Base-by-base conservation (phyloP, 2,113 vertebrate genomes). In the Pollachius pollachius region DNA sequence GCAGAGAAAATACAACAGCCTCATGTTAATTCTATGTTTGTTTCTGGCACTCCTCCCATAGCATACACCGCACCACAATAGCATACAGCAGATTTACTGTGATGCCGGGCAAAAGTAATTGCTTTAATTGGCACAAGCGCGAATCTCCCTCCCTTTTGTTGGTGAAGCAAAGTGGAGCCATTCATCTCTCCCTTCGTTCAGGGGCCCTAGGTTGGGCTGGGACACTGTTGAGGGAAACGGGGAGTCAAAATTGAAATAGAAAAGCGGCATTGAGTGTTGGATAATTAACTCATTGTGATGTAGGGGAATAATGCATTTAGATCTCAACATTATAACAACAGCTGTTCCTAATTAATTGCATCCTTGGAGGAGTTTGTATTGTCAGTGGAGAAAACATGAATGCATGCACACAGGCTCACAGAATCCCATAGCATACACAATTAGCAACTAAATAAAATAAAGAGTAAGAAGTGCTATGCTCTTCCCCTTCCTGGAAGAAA, bases 91-190 rank as follows among this genome's bases (percentile, higher is more conserved):
- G 82, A 86, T 83, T 82, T 86, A 87, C 84, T 80, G 80, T 78
- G 69, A 79, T 52, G 75, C 82, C 72, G 62, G 69, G 76, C 79
- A 75, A 65, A 87, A 88, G 80, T 77, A 85, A 90, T 87, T 74
- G 80, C 77, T 87, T 82, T 85, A 87, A 90, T 86, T 84, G 81
- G 80, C 3, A 58, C 64, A 84, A 76, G 82, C 80, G 85, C 76
- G 75, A 81, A 81, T 74, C 71, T 72, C 52, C 52, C 48, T 66
- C 18, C 67, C 41, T 48, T 7, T 13, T 48, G 3, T 48, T 48
- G 41, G 41, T 48, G 7, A 9, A 48, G 80, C 74, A 69, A 82
- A 78, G 72, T 57, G 59, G 41, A 85, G 76, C 84, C 48, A 65
- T 80, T 83, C 78, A 76, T 74, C 68, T 78, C 70, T 60, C 59